Percentiles rank a stretch among this genome's conserved stretches.
These are phyloP conservation scores for Brachyhypopomus gauderio DNA, from an alignment of 2,113 vertebrate genomes.

Conservation along the genomic window DNA sequence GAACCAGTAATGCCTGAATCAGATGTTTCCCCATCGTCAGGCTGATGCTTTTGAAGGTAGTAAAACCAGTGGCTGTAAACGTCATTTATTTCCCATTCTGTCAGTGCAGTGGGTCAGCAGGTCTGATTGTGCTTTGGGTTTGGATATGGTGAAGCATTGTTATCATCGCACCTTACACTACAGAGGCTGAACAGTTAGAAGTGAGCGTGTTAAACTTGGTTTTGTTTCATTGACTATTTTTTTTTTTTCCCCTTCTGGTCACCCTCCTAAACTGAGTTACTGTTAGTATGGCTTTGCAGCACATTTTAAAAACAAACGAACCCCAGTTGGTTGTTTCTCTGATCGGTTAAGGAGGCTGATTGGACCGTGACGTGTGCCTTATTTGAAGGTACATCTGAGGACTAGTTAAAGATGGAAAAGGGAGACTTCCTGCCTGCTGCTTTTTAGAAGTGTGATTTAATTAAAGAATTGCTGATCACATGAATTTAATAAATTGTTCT, in stretches of 20 bases:
- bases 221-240: neutral
- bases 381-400: neutral
- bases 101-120: neutral
- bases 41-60: no score
- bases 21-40: no score
- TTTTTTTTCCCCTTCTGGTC: neutral
- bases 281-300: neutral
- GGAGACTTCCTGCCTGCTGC: neutral
- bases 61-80: no score
- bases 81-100: neutral
- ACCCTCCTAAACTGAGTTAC: neutral
- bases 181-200: no score
- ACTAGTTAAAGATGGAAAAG: neutral
- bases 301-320: neutral
- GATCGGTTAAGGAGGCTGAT: neutral
- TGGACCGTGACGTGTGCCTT: constrained; percentile 29
- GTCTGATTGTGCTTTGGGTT: neutral
- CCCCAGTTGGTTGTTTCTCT: neutral
- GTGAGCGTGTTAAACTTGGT: no score
- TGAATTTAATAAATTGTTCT: constrained; percentile 14
- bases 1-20: no score
- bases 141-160: neutral
- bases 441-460: neutral
- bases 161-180: neutral
- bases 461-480: constrained; percentile 66